Evolutionary conservation across 2,797 vertebrate genomes (phyloP).

Genomic region (Tiaroga cobitis): DNA sequence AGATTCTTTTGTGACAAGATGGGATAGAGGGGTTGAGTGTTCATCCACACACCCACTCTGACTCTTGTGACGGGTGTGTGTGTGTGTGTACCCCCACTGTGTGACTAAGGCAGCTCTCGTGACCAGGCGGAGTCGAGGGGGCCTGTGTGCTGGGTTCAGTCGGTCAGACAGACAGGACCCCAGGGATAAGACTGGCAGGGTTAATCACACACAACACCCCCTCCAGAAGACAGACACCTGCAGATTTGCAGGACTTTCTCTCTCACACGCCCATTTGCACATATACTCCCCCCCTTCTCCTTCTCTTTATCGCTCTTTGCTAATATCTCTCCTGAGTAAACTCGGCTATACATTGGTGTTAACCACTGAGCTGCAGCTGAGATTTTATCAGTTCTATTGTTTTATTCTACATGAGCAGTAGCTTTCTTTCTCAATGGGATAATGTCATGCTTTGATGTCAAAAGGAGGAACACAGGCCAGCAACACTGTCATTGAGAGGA

Average conservation of each 20-base stretch:
- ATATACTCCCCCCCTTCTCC: slow-evolving; percentile 77
- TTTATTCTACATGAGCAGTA: slow-evolving; percentile 21
- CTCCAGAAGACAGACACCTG: slow-evolving; percentile 76
- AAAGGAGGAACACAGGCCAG: slow-evolving; percentile 6
- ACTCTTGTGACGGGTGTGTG: slow-evolving; percentile 40
- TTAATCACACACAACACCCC: slow-evolving; percentile 52
- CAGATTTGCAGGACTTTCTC: slow-evolving; percentile 62
- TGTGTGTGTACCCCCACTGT: slow-evolving; percentile 46
- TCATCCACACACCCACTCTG: slow-evolving; percentile 38
- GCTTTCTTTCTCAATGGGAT: slow-evolving; percentile 33
- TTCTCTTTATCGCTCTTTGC: slow-evolving; percentile 46
- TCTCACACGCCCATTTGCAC: slow-evolving; percentile 61
- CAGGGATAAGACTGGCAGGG: slow-evolving; percentile 45
- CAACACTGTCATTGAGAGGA: slow-evolving; percentile 20
- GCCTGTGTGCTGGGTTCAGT: slow-evolving; percentile 47
- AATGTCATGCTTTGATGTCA: slow-evolving; percentile 37
- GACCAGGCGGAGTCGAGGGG: slow-evolving; percentile 54
- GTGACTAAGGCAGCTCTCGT: slow-evolving; percentile 58
- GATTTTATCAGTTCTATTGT: slow-evolving; percentile 44
- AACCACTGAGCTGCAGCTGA: slow-evolving; percentile 44
- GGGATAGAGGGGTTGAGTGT: slow-evolving; percentile 33
- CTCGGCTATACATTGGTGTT: slow-evolving; percentile 31
- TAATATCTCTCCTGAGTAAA: slow-evolving; percentile 59
- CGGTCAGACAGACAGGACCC: slow-evolving; percentile 50
- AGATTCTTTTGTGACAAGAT: slow-evolving; percentile 42